Evolutionary conservation across 2,888 invertebrate species (phyloP).

Genomic region (Eupithecia subumbrata): DNA sequence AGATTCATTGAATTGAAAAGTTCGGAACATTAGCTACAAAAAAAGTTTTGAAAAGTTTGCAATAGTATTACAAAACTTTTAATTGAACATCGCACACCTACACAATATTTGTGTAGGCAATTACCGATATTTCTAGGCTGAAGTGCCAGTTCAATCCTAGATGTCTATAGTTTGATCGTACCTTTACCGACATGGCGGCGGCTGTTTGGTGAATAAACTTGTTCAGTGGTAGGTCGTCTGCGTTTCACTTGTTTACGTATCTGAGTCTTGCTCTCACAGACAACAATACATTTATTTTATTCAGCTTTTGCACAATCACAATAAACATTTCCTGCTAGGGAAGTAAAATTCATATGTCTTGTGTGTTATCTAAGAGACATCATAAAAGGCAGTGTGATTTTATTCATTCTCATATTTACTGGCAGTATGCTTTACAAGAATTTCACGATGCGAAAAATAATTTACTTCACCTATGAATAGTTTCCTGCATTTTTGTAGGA

Average conservation of each 20-base stretch:
- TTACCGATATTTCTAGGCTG: slow-evolving; percentile 14
- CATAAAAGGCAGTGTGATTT: slow-evolving; percentile 29
- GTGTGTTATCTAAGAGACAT: slow-evolving; percentile 31
- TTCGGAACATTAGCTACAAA: background rate
- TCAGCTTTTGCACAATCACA: slow-evolving; percentile 47
- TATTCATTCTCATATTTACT: slow-evolving; percentile 29
- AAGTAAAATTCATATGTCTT: slow-evolving; percentile 31
- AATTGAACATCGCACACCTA: background rate
- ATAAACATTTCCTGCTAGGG: slow-evolving; percentile 31
- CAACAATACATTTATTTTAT: slow-evolving; percentile 64
- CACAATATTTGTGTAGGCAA: background rate
- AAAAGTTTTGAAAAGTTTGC: background rate
- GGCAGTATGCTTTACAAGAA: slow-evolving; percentile 11
- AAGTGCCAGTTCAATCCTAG: slow-evolving; percentile 11
- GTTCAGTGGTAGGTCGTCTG: slow-evolving; percentile 63
- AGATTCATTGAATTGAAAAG: background rate
- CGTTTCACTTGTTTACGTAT: slow-evolving; percentile 69
- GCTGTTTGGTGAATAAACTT: slow-evolving; percentile 75
- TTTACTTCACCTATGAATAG: slow-evolving; percentile 1
- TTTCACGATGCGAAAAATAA: slow-evolving; percentile 6
- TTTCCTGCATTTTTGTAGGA: background rate
- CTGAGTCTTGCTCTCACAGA: slow-evolving; percentile 60
- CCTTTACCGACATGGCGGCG: slow-evolving; percentile 28
- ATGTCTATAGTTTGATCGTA: slow-evolving; percentile 23
- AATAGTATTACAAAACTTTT: background rate